These are phyloP conservation scores for Ptychoptera contaminata DNA, from an alignment of 2,888 invertebrate genomes.

Conservation along the genomic window DNA sequence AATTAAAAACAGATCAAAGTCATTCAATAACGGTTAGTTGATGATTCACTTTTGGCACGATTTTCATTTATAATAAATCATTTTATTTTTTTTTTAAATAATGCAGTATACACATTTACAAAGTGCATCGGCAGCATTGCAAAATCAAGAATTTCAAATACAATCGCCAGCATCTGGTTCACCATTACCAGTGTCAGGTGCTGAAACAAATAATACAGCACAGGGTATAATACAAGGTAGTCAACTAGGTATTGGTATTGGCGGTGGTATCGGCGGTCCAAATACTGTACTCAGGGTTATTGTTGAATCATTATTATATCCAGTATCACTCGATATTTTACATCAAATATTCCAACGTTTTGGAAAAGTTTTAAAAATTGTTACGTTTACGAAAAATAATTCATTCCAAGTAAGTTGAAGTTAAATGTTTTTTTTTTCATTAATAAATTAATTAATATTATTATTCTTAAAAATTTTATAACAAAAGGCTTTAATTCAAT, in stretches of 20 bases:
- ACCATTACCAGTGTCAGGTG: slow-evolving; percentile 43
- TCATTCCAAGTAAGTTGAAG: slow-evolving; percentile 32
- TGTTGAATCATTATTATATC: slow-evolving; percentile 97
- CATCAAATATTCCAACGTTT: slow-evolving; percentile 97
- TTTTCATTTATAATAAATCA: not conserved
- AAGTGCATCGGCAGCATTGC: slow-evolving; percentile 75
- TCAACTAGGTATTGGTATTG: slow-evolving; percentile 32
- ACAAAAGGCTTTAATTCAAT: slow-evolving; percentile 93
- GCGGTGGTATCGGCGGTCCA: slow-evolving; percentile 61
- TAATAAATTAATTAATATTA: not conserved
- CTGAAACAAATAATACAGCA: slow-evolving; percentile 19
- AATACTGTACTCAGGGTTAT: slow-evolving; percentile 96
- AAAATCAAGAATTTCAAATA: slow-evolving; percentile 61
- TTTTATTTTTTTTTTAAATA: not conserved
- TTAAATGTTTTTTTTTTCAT: not conserved
- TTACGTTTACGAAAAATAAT: slow-evolving; percentile 99
- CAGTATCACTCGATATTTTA: slow-evolving; percentile 92
- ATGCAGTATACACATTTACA: slow-evolving; percentile 36
- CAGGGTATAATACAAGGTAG: slow-evolving; percentile 36
- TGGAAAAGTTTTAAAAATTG: slow-evolving; percentile 98
- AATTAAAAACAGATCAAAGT: slow-evolving; percentile 94
- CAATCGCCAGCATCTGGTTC: slow-evolving; percentile 42
- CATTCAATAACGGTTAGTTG: slow-evolving; percentile 79
- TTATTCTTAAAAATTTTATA: slow-evolving; percentile 30
- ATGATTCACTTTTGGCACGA: not conserved